These are phyloP conservation scores for Doris montereyensis DNA, from an alignment of 2,888 invertebrate species.

Conservation along the genomic window DNA sequence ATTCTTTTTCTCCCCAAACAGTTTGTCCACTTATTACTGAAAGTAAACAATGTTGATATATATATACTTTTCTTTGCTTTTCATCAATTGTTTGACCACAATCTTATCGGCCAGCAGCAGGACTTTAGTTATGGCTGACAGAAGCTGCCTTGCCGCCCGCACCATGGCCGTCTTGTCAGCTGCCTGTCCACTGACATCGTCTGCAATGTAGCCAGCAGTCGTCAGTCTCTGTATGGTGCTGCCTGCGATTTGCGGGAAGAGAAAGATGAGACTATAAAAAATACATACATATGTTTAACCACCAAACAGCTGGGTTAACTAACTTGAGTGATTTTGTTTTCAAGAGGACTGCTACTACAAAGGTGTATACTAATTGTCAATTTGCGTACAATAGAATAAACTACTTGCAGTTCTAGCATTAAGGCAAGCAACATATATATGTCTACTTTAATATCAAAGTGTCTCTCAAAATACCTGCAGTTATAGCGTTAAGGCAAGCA, in stretches of 20 bases:
- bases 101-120: conserved; percentile 97
- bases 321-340: too few species aligned
- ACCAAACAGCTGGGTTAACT: not conserved
- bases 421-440: conserved; percentile 99
- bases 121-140: conserved; percentile 95
- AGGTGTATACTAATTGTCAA: too few species aligned
- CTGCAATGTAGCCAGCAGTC: conserved; percentile 75
- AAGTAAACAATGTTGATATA: too few species aligned
- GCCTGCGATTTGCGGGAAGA: conserved; percentile 78
- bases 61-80: conserved; percentile 97
- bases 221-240: conserved; percentile 93
- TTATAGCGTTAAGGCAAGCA: conserved; percentile 96
- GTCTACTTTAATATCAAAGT: conserved; percentile 95
- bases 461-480: conserved; percentile 94
- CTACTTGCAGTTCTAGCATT: conserved; percentile 95
- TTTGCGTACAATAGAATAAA: too few species aligned
- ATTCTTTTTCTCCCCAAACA: too few species aligned
- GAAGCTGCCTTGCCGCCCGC: conserved; percentile 90
- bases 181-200: conserved; percentile 48
- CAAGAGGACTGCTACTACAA: too few species aligned
- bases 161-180: conserved; percentile 78
- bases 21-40: too few species aligned
- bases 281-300: not conserved
- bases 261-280: not conserved
- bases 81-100: conserved; percentile 94